A percentile compares a stretch with the other conserved stretches of the same genome.
phyloP scores from a whole-genome alignment of 2,113 vertebrate genomes.

The Melospiza georgiana region DNA sequence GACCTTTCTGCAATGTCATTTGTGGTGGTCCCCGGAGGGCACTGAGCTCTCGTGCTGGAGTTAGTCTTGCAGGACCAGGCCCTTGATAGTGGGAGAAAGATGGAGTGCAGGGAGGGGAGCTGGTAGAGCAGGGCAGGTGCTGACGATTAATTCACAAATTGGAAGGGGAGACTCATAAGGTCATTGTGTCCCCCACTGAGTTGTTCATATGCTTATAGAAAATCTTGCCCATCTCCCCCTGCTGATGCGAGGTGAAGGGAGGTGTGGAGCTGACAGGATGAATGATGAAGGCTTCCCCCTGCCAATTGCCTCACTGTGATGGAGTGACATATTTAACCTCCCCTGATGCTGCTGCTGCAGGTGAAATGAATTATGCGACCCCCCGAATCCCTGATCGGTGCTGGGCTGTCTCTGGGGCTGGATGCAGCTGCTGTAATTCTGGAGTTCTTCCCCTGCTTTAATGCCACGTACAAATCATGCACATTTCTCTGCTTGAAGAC shows the following conservation, averaged over 20 bases:
- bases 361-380: constrained; percentile 71
- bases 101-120: background rate
- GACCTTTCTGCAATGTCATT: background rate
- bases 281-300: constrained; percentile 66
- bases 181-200: constrained; percentile 47
- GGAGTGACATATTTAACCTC: constrained; percentile 73
- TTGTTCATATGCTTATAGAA: constrained; percentile 57
- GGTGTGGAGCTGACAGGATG: constrained; percentile 66
- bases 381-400: constrained; percentile 35
- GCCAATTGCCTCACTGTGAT: constrained; percentile 35
- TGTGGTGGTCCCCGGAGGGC: background rate
- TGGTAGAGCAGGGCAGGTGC: constrained; percentile 36
- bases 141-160: constrained; percentile 59
- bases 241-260: constrained; percentile 16
- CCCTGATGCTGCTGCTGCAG: constrained; percentile 67
- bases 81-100: background rate
- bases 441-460: constrained; percentile 53
- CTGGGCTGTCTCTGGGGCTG: constrained; percentile 40
- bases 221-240: constrained; percentile 16
- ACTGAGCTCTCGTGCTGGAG: background rate
- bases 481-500: constrained; percentile 71
- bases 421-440: constrained; percentile 63
- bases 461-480: constrained; percentile 64
- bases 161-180: constrained; percentile 52
- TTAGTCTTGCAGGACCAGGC: background rate